Conservation (phyloP, 2,113 vertebrate genomes). For the Microtus montanus region DNA sequence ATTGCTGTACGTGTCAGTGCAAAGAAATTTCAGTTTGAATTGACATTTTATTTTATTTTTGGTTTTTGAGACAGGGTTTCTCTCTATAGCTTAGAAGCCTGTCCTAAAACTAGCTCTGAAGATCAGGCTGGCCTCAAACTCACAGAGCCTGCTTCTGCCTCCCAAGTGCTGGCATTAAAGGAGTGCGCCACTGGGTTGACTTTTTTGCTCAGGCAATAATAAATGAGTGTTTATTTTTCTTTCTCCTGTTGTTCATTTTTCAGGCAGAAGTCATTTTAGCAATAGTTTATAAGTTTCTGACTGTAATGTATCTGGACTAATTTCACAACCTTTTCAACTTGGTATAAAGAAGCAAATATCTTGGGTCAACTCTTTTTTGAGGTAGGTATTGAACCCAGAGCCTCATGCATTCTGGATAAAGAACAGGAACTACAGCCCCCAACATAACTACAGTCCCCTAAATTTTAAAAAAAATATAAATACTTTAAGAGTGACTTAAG, state of each 20-base stretch:
- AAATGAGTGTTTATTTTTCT: background rate
- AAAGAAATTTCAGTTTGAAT: background rate
- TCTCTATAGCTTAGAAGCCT: too few species aligned
- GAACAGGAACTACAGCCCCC: background rate
- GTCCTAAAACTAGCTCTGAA: too few species aligned
- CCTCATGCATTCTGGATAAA: background rate
- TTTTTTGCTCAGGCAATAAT: background rate
- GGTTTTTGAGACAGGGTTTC: too few species aligned
- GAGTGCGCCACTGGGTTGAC: background rate
- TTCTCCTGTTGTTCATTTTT: background rate
- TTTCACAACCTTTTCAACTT: conserved; percentile 1
- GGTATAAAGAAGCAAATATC: conserved; percentile 1
- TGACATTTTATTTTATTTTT: background rate
- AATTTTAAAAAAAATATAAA: background rate
- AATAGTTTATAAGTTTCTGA: background rate
- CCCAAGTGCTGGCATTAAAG: too few species aligned
- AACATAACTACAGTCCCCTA: background rate
- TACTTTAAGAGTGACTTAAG: background rate
- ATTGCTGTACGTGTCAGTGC: background rate
- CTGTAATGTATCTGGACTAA: background rate
- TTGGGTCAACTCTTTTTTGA: background rate
- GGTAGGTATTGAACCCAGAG: background rate
- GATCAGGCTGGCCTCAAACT: too few species aligned
- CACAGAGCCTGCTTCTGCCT: too few species aligned
- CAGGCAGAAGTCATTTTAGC: background rate